Base-by-base conservation (phyloP, 2,113 vertebrate genomes). In the Neoarius graeffei region DNA sequence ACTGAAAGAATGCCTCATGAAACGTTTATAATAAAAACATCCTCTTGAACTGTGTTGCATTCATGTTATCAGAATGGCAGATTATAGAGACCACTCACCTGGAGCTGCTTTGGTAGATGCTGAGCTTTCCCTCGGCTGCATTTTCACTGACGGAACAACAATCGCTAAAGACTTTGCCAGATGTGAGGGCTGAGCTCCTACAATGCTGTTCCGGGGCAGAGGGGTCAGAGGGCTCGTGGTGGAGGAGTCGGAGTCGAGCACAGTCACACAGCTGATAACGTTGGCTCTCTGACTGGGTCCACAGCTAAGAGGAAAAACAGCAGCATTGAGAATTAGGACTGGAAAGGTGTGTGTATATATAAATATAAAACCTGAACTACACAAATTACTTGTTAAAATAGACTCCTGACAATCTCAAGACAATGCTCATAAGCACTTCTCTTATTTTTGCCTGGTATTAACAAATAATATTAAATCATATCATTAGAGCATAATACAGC, bases 191-290 rank as follows among this genome's bases (percentile, higher is more conserved):
- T 85, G 87, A 54, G 90, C 88, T 89, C 95, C 95, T 83, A 96
- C 94, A 69, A 93, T 88, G 91, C 97, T 95, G 0, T 95, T 93
- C 91, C 96, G 95, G 82, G 96, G 86, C 92, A 96, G 93, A 89
- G 94, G 25, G 92, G 94, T 69, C 95, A 98, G 92, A 79, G 98
- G 98, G 89, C 98, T 99, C 92, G 96, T 96, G 89, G 95, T 97
- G 59, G 98, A 99, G 35, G 98, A 98, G 92, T 99, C 98, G 0
- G 98, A 99, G 93, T 99, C 98, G 7, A 99, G 98, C 89, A 99
- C 98, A 0, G 98, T 99, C 92, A 99, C 97, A 13, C 98, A 99
- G 97, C 98, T 99, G 95, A 99, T 99, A 81, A 99, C 98, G 0
- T 99, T 99, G 69, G 99, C 96, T 81, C 98, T 97, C 92, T 99